Percentiles rank a stretch among this genome's conserved stretches.
Evolutionary conservation across 1,140 invertebrate genomes (phyloP).

Genomic region (Drosophila lini): DNA sequence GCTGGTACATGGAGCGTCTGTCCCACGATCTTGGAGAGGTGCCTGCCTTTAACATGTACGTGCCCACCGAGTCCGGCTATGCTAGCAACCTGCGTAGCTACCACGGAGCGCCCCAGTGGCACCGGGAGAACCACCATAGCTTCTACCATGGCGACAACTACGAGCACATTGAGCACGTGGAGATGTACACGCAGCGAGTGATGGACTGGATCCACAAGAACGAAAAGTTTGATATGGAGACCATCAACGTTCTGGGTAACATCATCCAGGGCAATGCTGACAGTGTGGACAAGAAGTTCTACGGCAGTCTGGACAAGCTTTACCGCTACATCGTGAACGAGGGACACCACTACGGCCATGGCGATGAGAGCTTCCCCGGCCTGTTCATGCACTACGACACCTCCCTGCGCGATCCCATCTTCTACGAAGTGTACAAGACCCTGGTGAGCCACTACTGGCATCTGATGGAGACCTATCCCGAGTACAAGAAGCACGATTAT

Average conservation of each 20-base stretch:
- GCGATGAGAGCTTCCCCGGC: constrained; percentile 84
- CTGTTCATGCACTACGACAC: constrained; percentile 86
- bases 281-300: constrained; percentile 84
- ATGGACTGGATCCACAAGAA: constrained; percentile 87
- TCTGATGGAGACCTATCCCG: constrained; percentile 85
- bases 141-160: constrained; percentile 85
- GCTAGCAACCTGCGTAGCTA: constrained; percentile 87
- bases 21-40: constrained; percentile 87
- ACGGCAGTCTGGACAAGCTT: constrained; percentile 84
- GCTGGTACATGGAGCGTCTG: constrained; percentile 88
- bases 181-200: constrained; percentile 87
- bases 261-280: constrained; percentile 86
- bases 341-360: constrained; percentile 61
- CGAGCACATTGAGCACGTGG: constrained; percentile 83
- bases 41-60: constrained; percentile 86
- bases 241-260: constrained; percentile 86
- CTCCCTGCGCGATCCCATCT: constrained; percentile 88
- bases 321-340: constrained; percentile 84
- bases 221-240: constrained; percentile 84
- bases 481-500: constrained; percentile 86
- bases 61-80: constrained; percentile 86
- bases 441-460: constrained; percentile 87
- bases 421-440: constrained; percentile 88
- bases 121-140: constrained; percentile 86
- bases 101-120: constrained; percentile 87